These are phyloP conservation scores for Coluber constrictor DNA, from an alignment of 2,797 vertebrate species.

Conservation along the genomic window DNA sequence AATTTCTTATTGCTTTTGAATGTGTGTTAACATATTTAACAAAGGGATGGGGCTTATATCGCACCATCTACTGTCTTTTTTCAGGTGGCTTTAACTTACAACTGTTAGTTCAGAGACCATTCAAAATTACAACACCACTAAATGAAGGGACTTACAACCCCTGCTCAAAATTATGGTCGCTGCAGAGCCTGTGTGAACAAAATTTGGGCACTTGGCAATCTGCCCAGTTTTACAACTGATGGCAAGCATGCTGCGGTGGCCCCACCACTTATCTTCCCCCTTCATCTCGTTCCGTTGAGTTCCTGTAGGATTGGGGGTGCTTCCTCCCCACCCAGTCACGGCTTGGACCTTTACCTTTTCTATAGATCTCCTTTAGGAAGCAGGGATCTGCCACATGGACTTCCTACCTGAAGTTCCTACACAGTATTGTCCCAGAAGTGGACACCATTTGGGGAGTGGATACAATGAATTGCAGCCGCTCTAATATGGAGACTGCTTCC, in stretches of 20 bases:
- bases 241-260: background rate
- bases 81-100: background rate
- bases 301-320: background rate
- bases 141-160: background rate
- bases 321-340: background rate
- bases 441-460: background rate
- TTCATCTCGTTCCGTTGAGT: background rate
- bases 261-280: background rate
- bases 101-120: background rate
- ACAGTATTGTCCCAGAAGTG: background rate
- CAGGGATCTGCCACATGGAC: background rate
- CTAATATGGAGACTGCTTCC: background rate
- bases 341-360: background rate
- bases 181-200: background rate
- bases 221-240: background rate
- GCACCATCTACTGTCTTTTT: background rate
- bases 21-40: background rate
- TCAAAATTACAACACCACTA: background rate
- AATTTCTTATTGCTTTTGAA: background rate
- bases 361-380: background rate
- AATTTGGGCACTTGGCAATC: background rate
- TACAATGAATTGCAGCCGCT: background rate
- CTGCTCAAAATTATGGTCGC: background rate
- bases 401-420: background rate
- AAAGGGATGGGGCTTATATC: background rate